phyloP scores from a whole-genome alignment of 1,140 invertebrate species.

The Scaptomyza pallida region DNA sequence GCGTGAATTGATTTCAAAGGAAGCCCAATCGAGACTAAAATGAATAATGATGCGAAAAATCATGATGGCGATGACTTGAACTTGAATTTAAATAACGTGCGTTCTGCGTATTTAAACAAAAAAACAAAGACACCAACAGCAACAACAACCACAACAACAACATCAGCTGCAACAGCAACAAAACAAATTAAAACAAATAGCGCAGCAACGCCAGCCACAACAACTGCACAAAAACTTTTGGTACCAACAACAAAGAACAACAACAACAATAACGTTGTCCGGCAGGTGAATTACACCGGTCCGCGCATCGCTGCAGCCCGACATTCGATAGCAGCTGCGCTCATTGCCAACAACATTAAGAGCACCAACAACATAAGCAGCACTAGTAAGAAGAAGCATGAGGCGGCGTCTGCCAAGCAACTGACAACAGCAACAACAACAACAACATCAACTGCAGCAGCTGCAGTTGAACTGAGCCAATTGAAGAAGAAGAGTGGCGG shows the following conservation, averaged over 20 bases:
- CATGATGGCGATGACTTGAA: constrained; percentile 78
- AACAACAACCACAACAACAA: constrained; percentile 30
- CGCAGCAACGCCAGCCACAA: constrained; percentile 38
- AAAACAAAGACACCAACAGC: constrained; percentile 51
- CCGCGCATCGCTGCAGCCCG: constrained; percentile 56
- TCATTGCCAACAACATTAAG: constrained; percentile 56
- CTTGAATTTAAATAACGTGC: constrained; percentile 61
- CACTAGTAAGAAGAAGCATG: constrained; percentile 64
- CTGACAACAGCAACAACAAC: constrained; percentile 45
- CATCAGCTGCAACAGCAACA: constrained; percentile 25
- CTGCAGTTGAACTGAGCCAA: constrained; percentile 21
- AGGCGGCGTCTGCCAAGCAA: constrained; percentile 35
- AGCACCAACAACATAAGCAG: constrained; percentile 20
- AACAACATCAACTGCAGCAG: constrained; percentile 11
- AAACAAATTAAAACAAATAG: constrained; percentile 35
- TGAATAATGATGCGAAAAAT: constrained; percentile 83
- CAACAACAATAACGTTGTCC: constrained; percentile 46
- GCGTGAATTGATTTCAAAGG: constrained; percentile 59
- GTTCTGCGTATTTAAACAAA: constrained; percentile 64
- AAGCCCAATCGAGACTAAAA: constrained; percentile 71
- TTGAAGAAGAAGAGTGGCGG: constrained; percentile 29
- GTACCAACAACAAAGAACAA: constrained; percentile 22
- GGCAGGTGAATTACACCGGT: constrained; percentile 59
- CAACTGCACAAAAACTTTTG: constrained; percentile 30
- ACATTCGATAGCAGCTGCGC: constrained; percentile 61